phyloP scores from a whole-genome alignment of 2,113 vertebrate species.

The Phyllostomus hastatus region DNA sequence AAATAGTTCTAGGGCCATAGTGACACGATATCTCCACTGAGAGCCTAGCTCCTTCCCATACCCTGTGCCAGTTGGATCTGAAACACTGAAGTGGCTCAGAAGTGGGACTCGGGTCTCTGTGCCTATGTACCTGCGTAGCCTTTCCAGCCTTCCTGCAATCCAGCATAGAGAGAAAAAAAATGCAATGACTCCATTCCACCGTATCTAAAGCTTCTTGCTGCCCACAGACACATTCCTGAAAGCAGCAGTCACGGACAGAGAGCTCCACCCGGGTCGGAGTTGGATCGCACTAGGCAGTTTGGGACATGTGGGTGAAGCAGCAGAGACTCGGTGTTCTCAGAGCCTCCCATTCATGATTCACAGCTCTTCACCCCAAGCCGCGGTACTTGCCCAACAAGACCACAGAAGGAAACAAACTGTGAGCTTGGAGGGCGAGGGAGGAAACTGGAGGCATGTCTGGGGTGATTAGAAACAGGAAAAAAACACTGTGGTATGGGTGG shows the following conservation, averaged over 20 bases:
- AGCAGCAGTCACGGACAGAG: not conserved
- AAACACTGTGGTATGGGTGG: not conserved
- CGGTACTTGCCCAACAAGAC: not conserved
- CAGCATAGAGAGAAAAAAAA: not conserved
- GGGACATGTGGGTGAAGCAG: not conserved
- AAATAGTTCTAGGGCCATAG: not conserved
- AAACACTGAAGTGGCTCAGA: not conserved
- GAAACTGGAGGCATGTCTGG: not conserved
- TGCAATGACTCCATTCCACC: not conserved
- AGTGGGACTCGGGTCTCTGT: not conserved
- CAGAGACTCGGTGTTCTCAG: not conserved
- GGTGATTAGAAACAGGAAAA: not conserved
- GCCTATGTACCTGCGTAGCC: not conserved
- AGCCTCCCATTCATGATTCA: slow-evolving; percentile 13
- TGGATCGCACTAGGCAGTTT: not conserved
- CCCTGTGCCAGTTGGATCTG: slow-evolving; percentile 8
- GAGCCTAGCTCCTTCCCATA: not conserved
- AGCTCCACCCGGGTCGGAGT: not conserved
- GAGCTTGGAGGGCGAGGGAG: not conserved
- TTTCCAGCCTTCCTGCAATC: not conserved
- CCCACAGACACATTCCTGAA: slow-evolving; percentile 38
- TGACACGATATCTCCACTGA: not conserved
- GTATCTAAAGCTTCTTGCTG: not conserved
- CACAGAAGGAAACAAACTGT: slow-evolving; percentile 16
- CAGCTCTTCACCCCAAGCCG: not conserved